Conservation (phyloP, 1,140 invertebrate genomes). For the Planococcus citri region DNA sequence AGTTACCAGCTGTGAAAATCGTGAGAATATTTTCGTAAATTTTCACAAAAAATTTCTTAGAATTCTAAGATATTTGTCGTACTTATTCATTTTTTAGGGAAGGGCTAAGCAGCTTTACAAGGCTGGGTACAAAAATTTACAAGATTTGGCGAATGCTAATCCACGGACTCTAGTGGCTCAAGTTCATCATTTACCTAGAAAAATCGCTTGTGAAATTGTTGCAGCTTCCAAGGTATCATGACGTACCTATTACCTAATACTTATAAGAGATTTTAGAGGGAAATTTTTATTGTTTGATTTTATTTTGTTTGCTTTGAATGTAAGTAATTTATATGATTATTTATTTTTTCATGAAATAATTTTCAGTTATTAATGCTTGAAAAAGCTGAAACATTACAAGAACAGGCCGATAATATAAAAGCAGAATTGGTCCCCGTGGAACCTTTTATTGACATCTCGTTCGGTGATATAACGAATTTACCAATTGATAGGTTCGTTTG, state of each 20-base stretch:
- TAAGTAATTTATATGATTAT: background rate
- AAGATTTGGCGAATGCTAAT: slow-evolving; percentile 57
- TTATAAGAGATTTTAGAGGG: too few species aligned
- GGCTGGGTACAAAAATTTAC: slow-evolving; percentile 64
- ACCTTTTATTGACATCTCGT: background rate
- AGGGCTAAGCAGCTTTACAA: slow-evolving; percentile 69
- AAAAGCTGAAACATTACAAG: slow-evolving; percentile 62
- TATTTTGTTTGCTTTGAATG: background rate
- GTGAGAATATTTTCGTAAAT: slow-evolving; percentile 40
- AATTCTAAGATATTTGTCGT: background rate
- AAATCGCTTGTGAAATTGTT: slow-evolving; percentile 61
- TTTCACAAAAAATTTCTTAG: too few species aligned
- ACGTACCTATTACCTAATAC: slow-evolving; percentile 5
- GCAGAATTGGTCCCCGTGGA: slow-evolving; percentile 27
- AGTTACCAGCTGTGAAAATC: slow-evolving; percentile 69
- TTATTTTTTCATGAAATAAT: slow-evolving; percentile 14
- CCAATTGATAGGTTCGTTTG: background rate
- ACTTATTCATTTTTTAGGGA: slow-evolving; percentile 39
- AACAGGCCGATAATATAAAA: slow-evolving; percentile 60
- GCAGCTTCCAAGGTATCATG: slow-evolving; percentile 62
- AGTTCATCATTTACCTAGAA: slow-evolving; percentile 55
- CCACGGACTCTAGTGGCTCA: slow-evolving; percentile 45
- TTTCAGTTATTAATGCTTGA: slow-evolving; percentile 62
- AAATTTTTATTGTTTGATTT: slow-evolving; percentile 15
- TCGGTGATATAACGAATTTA: background rate